These are phyloP conservation scores for Poliocrania exsul DNA, from an alignment of 2,797 vertebrate species.

Conservation along the genomic window DNA sequence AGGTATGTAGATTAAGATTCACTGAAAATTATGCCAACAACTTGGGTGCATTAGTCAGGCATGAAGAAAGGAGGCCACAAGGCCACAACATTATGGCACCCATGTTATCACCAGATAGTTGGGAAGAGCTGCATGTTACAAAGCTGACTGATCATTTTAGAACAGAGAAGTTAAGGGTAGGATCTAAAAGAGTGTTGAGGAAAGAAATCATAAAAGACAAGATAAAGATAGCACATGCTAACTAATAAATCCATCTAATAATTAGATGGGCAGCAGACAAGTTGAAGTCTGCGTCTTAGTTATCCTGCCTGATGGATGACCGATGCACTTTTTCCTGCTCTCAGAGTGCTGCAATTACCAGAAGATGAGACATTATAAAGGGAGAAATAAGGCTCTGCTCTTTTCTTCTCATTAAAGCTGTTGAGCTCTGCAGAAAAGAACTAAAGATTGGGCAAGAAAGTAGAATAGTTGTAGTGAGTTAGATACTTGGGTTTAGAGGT, in stretches of 20 bases:
- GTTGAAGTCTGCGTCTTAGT: not conserved
- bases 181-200: not conserved
- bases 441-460: not conserved
- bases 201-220: not conserved
- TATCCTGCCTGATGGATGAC: not conserved
- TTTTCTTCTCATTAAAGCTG: not conserved
- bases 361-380: not conserved
- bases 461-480: not conserved
- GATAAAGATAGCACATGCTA: not conserved
- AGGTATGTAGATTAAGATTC: not conserved
- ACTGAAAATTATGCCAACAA: not conserved
- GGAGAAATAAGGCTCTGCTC: not conserved
- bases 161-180: not conserved
- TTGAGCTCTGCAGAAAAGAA: not conserved
- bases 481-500: not conserved
- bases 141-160: not conserved
- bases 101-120: not conserved
- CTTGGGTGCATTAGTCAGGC: not conserved
- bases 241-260: not conserved
- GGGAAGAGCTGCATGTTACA: not conserved
- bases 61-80: not conserved
- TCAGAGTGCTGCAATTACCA: not conserved
- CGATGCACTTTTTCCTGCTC: not conserved
- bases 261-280: not conserved
- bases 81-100: not conserved